A percentile compares a stretch with the other conserved stretches of the same genome.
Conservation (phyloP, 1,140 invertebrate species). For the Cyclina sinensis region DNA sequence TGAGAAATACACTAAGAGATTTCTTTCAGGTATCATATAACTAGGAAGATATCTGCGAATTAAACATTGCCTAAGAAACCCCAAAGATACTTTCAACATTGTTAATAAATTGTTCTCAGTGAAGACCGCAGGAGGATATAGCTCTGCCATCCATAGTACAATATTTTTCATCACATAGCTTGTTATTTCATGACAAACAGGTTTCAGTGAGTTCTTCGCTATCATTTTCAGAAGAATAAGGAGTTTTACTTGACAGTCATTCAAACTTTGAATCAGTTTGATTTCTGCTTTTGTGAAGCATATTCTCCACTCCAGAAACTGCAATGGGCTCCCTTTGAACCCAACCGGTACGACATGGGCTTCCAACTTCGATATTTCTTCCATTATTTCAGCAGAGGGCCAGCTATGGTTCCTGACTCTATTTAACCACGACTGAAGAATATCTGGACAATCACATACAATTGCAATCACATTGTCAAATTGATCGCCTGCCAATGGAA, state of each 20-base stretch:
- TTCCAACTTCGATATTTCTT: not conserved
- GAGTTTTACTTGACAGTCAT: constrained; percentile 23
- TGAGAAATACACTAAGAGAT: too few relatives aligned
- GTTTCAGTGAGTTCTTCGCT: constrained; percentile 7
- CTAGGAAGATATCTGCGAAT: too few relatives aligned
- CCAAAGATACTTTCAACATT: too few relatives aligned
- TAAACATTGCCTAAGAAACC: too few relatives aligned
- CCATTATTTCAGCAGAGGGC: not conserved
- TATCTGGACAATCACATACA: not conserved
- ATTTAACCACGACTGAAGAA: constrained; percentile 4
- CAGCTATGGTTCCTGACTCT: not conserved
- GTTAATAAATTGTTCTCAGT: too few relatives aligned
- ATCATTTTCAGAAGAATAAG: constrained; percentile 45
- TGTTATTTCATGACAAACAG: constrained; percentile 4
- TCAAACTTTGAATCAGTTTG: constrained; percentile 37
- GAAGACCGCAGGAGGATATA: too few relatives aligned
- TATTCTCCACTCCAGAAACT: constrained; percentile 46
- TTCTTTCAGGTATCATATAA: too few relatives aligned
- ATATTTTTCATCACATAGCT: constrained; percentile 53
- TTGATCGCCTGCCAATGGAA: too few relatives aligned
- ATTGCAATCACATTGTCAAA: constrained; percentile 26
- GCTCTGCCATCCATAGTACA: constrained; percentile 18
- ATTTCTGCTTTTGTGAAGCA: constrained; percentile 36
- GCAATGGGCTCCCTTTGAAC: not conserved
- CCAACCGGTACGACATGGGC: constrained; percentile 38